A percentile compares a stretch with the other conserved stretches of the same genome.
Conservation (phyloP, 2,797 vertebrate genomes). For the Hemitrygon akajei region DNA sequence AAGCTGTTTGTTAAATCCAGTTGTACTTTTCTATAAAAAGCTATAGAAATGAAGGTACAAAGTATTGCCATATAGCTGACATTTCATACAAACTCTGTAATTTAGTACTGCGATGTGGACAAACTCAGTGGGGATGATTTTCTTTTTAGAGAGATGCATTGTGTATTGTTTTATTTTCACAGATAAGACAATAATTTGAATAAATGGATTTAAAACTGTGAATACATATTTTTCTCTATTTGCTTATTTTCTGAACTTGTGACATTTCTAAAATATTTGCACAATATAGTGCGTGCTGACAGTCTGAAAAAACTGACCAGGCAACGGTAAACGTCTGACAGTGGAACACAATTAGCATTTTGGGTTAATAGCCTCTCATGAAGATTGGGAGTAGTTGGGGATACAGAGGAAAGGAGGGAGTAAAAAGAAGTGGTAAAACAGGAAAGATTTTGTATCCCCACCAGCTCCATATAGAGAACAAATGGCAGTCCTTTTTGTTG, state of each 20-base stretch:
- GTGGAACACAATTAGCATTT: too few relatives aligned
- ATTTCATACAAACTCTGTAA: not conserved
- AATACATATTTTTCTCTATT: not conserved
- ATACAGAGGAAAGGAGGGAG: too few relatives aligned
- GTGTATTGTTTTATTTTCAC: not conserved
- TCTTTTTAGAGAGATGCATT: not conserved
- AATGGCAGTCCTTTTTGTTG: too few relatives aligned
- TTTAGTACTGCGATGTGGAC: not conserved
- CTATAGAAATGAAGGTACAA: not conserved
- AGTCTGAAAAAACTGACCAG: too few relatives aligned
- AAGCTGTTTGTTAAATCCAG: too few relatives aligned
- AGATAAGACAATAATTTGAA: not conserved
- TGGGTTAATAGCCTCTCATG: too few relatives aligned
- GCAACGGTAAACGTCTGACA: too few relatives aligned
- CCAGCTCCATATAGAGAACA: conserved; percentile 53
- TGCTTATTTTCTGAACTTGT: not conserved
- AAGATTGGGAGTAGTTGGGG: too few relatives aligned
- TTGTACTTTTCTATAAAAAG: not conserved
- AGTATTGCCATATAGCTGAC: not conserved
- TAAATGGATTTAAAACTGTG: not conserved
- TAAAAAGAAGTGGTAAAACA: too few relatives aligned
- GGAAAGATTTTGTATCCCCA: conserved; percentile 54
- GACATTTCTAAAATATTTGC: not conserved
- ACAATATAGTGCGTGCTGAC: too few relatives aligned
- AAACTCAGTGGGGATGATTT: not conserved